Evolutionary conservation across 2,888 invertebrate genomes (phyloP).

Genomic region (Spisula subtruncata): DNA sequence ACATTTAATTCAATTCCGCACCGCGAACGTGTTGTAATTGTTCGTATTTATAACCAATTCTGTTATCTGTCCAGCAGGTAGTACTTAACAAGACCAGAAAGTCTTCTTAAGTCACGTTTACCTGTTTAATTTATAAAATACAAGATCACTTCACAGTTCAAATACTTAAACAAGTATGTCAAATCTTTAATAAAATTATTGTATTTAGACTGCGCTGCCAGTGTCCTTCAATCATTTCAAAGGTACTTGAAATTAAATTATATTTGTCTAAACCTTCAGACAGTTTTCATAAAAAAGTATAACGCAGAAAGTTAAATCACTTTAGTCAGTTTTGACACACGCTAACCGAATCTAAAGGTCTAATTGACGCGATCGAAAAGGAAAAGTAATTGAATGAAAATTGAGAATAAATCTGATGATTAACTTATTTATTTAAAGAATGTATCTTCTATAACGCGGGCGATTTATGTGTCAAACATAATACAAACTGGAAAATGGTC

Average conservation of each 20-base stretch:
- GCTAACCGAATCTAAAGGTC: not conserved
- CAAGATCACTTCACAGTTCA: not conserved
- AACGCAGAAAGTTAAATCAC: constrained; percentile 27
- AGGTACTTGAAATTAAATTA: constrained; percentile 53
- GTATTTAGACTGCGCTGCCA: not conserved
- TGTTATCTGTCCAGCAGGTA: not conserved
- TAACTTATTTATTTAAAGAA: constrained; percentile 36
- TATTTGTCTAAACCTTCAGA: constrained; percentile 51
- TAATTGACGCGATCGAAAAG: constrained; percentile 32
- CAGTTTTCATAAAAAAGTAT: constrained; percentile 43
- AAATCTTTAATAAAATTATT: not conserved
- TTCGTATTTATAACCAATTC: not conserved
- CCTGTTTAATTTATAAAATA: constrained; percentile 3
- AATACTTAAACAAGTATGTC: not conserved
- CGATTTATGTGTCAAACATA: constrained; percentile 32
- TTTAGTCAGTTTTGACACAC: constrained; percentile 33
- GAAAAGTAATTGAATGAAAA: constrained; percentile 42
- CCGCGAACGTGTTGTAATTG: not conserved
- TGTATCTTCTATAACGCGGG: constrained; percentile 24
- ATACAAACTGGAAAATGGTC: constrained; percentile 8
- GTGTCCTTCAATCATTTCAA: constrained; percentile 34
- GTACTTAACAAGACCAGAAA: not conserved
- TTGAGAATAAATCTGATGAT: constrained; percentile 28
- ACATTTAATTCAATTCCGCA: not conserved
- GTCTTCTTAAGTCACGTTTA: not conserved